phyloP scores from a whole-genome alignment of 1,140 invertebrate genomes.

The Planococcus citri region DNA sequence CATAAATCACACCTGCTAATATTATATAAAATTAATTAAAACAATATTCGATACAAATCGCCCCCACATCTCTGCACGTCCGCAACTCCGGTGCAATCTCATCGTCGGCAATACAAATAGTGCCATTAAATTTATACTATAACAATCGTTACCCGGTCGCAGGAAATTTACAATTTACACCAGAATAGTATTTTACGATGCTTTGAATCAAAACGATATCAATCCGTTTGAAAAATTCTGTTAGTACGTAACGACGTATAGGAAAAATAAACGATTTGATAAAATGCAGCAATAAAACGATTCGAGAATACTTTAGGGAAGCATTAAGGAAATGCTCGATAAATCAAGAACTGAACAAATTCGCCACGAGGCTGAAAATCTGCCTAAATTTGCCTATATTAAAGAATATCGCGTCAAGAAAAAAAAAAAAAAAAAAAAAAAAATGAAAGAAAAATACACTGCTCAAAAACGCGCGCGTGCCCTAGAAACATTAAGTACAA shows the following conservation, averaged over 20 bases:
- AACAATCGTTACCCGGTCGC: neutral
- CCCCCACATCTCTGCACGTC: too few species aligned
- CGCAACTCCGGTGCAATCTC: neutral
- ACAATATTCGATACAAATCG: neutral
- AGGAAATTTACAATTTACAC: neutral
- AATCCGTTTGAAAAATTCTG: neutral
- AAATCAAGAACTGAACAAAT: neutral
- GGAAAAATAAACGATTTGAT: neutral
- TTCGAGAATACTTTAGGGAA: neutral
- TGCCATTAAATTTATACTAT: neutral
- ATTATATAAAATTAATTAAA: neutral
- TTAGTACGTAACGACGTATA: neutral
- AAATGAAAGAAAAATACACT: too few species aligned
- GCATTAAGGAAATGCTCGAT: conserved; percentile 2
- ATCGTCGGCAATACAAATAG: neutral
- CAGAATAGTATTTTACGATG: neutral
- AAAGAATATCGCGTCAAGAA: neutral
- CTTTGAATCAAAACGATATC: neutral
- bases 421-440: too few species aligned
- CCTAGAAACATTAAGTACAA: too few species aligned
- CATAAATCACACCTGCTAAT: neutral
- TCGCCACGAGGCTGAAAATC: neutral
- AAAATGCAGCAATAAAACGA: neutral
- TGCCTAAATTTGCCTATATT: conserved; percentile 2
- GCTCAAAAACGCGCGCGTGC: too few species aligned